Percentiles rank a stretch among this genome's conserved stretches.
These are phyloP conservation scores for Escarpia spicata DNA, from an alignment of 2,888 invertebrate species.

Conservation along the genomic window DNA sequence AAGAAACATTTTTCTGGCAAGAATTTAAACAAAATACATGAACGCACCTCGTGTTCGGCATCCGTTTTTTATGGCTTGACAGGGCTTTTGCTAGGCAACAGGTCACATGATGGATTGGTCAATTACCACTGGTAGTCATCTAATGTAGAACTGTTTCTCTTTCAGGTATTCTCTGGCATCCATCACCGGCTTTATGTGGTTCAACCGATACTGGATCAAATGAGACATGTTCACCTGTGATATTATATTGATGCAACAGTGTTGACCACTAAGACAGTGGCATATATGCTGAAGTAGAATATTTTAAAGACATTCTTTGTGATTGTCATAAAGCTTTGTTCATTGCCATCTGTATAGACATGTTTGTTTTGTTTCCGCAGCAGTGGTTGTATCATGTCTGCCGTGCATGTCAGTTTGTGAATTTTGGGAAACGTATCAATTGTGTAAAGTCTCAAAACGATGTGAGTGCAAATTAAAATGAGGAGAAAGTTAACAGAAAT, in stretches of 20 bases:
- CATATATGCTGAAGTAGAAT: background rate
- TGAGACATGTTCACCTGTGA: background rate
- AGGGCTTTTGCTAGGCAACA: no score
- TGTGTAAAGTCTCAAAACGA: background rate
- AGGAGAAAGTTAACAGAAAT: background rate
- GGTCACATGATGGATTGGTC: no score
- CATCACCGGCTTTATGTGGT: conserved; percentile 82
- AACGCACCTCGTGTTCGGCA: no score
- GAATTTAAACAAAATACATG: no score
- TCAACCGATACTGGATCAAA: conserved; percentile 65
- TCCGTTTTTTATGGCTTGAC: no score
- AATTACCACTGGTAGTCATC: background rate
- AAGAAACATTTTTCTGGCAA: no score
- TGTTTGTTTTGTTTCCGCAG: background rate
- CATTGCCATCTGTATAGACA: background rate
- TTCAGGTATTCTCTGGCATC: conserved; percentile 73
- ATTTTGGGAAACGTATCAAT: background rate
- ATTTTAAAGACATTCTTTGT: background rate
- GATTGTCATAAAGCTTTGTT: background rate
- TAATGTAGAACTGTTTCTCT: conserved; percentile 28
- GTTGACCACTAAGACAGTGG: background rate
- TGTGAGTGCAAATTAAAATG: background rate
- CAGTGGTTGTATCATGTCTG: background rate
- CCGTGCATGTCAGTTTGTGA: background rate
- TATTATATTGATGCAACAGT: conserved; percentile 13